Evolutionary conservation across 2,888 invertebrate genomes (phyloP).

Genomic region (Sinelater perroti): DNA sequence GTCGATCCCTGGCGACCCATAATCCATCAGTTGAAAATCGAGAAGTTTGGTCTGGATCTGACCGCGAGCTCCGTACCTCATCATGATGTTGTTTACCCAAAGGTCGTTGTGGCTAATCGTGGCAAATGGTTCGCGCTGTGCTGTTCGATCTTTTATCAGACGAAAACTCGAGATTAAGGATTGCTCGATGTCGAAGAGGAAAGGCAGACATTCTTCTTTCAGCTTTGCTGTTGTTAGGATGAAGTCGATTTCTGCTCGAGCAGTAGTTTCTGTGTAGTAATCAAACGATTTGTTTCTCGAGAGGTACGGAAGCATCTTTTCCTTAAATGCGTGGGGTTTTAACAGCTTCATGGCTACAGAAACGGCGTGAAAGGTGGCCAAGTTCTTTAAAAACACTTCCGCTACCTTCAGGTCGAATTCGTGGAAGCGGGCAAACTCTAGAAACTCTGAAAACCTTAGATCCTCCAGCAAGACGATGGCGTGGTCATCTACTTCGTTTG

Average conservation of each 20-base stretch:
- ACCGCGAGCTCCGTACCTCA: conserved; percentile 53
- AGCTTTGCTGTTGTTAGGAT: conserved; percentile 21
- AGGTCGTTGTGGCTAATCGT: conserved; percentile 65
- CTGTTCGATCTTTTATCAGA: no score
- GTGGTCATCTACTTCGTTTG: conserved; percentile 60
- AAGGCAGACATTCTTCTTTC: conserved; percentile 33
- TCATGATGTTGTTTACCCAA: conserved; percentile 69
- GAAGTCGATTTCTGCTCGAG: conserved; percentile 22
- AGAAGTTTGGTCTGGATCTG: conserved; percentile 59
- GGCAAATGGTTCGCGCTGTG: conserved; percentile 64
- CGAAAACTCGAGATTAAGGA: no score
- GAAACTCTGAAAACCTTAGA: conserved; percentile 60
- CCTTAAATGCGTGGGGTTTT: conserved; percentile 57
- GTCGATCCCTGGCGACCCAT: conserved; percentile 63
- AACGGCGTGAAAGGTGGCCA: conserved; percentile 65
- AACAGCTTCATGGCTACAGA: conserved; percentile 62
- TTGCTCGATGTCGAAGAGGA: conserved; percentile 40
- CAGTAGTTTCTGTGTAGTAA: conserved; percentile 26
- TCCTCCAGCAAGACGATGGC: conserved; percentile 66
- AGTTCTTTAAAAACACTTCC: conserved; percentile 57
- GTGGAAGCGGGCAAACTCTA: conserved; percentile 58
- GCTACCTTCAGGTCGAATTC: conserved; percentile 63
- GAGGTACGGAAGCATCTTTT: conserved; percentile 55
- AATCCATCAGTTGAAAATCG: conserved; percentile 66
- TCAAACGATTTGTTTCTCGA: conserved; percentile 29